phyloP scores from a whole-genome alignment of 1,140 invertebrate species.

The Brachionus sp. region DNA sequence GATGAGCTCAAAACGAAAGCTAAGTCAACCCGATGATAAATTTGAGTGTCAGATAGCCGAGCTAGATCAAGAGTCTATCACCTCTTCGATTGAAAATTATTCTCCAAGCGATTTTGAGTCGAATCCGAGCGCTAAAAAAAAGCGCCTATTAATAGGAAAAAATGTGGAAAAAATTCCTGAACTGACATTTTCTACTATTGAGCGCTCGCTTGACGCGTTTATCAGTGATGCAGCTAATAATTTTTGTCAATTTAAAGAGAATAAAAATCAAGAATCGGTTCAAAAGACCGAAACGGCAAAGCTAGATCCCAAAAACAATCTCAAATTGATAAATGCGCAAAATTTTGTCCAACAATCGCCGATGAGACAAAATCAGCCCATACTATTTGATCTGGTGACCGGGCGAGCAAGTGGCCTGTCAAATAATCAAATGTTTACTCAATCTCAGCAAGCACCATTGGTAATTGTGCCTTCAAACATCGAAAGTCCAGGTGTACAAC shows the following conservation, averaged over 20 bases:
- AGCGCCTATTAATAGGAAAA: neutral
- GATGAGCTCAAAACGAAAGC: neutral
- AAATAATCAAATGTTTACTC: neutral
- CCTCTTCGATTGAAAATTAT: neutral
- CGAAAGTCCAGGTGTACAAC: neutral
- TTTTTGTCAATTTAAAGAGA: neutral
- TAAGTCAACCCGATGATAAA: neutral
- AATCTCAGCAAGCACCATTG: neutral
- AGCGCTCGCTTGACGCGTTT: neutral
- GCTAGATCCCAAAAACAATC: neutral
- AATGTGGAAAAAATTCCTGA: slow-evolving; percentile 33
- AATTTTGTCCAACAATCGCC: neutral
- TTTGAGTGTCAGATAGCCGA: neutral
- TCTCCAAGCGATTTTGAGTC: neutral
- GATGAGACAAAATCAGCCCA: neutral
- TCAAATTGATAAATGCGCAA: neutral
- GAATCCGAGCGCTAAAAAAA: neutral
- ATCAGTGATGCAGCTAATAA: neutral
- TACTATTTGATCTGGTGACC: slow-evolving; percentile 1
- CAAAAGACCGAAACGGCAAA: neutral
- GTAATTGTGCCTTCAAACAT: slow-evolving; percentile 13
- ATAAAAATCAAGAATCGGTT: neutral
- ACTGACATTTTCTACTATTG: neutral
- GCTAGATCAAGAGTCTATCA: neutral
- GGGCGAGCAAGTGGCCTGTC: neutral